A percentile compares a stretch with the other conserved stretches of the same genome.
These are phyloP conservation scores for Drosophila stalkeri DNA, from an alignment of 2,888 invertebrate species.

Conservation along the genomic window DNA sequence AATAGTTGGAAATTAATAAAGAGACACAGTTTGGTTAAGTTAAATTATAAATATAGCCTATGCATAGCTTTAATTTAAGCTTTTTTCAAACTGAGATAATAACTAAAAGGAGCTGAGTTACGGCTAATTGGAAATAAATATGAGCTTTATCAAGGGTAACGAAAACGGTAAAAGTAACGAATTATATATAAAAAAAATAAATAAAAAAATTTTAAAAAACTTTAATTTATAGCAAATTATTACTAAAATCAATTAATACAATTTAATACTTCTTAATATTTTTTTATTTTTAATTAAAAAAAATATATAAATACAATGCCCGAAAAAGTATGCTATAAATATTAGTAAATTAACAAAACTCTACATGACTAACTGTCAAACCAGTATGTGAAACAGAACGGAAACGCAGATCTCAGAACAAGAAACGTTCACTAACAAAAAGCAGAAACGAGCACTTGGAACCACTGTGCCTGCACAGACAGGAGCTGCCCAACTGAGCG, in stretches of 20 bases:
- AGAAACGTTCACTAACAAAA: not conserved
- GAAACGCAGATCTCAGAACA: not conserved
- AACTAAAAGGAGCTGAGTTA: not conserved
- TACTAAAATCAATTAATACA: not conserved
- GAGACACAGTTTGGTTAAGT: too few relatives aligned
- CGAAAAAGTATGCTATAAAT: conserved; percentile 1
- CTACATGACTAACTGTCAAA: too few relatives aligned
- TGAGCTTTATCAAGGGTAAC: too few relatives aligned
- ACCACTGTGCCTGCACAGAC: conserved; percentile 42
- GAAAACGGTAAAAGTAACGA: not conserved
- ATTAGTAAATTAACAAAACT: not conserved
- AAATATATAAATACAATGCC: not conserved
- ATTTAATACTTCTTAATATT: too few relatives aligned
- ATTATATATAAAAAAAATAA: not conserved
- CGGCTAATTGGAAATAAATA: not conserved
- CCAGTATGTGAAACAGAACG: not conserved
- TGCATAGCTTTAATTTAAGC: not conserved
- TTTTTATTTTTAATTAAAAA: too few relatives aligned
- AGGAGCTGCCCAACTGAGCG: conserved; percentile 21
- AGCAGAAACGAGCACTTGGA: not conserved
- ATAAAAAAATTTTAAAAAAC: not conserved
- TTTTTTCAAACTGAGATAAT: not conserved
- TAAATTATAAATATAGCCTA: not conserved
- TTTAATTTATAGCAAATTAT: not conserved
- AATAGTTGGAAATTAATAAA: not conserved